Percentiles rank a stretch among this genome's conserved stretches.
phyloP scores from a whole-genome alignment of 2,113 vertebrate genomes.

The Forbesichthys agassizii region DNA sequence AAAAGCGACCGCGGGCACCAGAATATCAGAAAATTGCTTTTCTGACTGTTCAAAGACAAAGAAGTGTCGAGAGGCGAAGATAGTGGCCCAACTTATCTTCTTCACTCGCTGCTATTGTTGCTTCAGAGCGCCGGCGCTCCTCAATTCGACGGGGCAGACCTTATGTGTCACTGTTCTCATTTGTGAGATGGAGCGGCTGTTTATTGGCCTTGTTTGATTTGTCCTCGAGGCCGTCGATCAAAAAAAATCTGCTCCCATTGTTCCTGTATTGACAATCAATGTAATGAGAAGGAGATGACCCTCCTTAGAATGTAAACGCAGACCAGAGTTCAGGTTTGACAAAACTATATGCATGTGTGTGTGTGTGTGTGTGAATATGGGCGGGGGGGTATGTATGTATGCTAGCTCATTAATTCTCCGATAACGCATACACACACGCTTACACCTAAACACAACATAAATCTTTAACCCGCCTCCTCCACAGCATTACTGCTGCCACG shows the following conservation, averaged over 20 bases:
- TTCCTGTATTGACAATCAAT: slow-evolving; percentile 61
- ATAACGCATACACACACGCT: not conserved
- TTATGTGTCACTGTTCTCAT: slow-evolving; percentile 43
- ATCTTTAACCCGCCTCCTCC: slow-evolving; percentile 53
- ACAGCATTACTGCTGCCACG: too few species aligned
- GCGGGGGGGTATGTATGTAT: not conserved
- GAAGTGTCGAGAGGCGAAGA: not conserved
- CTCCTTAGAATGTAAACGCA: slow-evolving; percentile 51
- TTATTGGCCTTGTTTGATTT: slow-evolving; percentile 47
- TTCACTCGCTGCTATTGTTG: not conserved
- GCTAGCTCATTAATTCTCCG: too few species aligned
- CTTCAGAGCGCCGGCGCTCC: not conserved
- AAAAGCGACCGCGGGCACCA: not conserved
- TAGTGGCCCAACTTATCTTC: not conserved
- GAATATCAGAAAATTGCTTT: not conserved
- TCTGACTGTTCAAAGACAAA: not conserved
- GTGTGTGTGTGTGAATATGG: slow-evolving; percentile 4
- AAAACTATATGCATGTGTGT: slow-evolving; percentile 15
- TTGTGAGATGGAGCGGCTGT: slow-evolving; percentile 56
- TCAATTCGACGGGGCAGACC: not conserved
- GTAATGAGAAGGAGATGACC: slow-evolving; percentile 51
- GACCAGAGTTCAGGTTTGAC: slow-evolving; percentile 25
- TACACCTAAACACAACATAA: slow-evolving; percentile 38
- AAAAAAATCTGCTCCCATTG: slow-evolving; percentile 42
- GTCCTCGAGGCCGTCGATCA: slow-evolving; percentile 53